Base-by-base conservation (phyloP, 2,888 invertebrate genomes). In the Psococerastis gibbosa region DNA sequence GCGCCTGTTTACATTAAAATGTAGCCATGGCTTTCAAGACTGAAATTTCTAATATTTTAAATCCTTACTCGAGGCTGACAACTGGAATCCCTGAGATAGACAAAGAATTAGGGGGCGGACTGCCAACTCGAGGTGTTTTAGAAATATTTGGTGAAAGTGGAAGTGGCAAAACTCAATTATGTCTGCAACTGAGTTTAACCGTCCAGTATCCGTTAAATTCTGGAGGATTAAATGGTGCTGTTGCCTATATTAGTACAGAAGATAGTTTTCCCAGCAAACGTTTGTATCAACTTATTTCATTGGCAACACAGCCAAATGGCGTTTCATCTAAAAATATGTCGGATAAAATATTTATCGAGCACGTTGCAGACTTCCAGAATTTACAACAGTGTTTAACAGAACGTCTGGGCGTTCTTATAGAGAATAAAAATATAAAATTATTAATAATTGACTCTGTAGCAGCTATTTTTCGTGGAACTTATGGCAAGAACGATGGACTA, bases 91-190 rank as follows among this genome's bases (percentile, higher is more conserved):
- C 53, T 42, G 55, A 57, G 43, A 61, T 84, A 43, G 74, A 84
- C 57, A 53, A 53, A 22, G 57, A 73, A 47, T 57, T 79, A 17
- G 60, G 62, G 51, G 83, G 83, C 45, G 87, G 87, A 22, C 65
- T 84, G 46, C 62, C 73, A 35, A 62, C 62, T 50, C 69, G 71
- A 49, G 75, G 79, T 20, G 67, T 87, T 42, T 78, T 77, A 45
- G 85, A 87, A 66, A 64, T 88, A 51, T 74, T 70, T 57, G 87
- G 85, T n/a, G 74, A 76, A 59, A 80, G 81, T 63, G 79, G 80
- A 13, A 68, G 71, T 52, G 85, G 85, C 4, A 87, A 87, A 65
- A 84, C 84, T 1, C 87, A 87, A 58, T 56, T 85, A 34, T 78
- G 75, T 50, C 62, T 87, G 42, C 82, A 83, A 60, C 58, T 80